A percentile compares a stretch with the other conserved stretches of the same genome.
Evolutionary conservation across 2,113 vertebrate species (phyloP).

Genomic region (Poeciliopsis turrubarensis): DNA sequence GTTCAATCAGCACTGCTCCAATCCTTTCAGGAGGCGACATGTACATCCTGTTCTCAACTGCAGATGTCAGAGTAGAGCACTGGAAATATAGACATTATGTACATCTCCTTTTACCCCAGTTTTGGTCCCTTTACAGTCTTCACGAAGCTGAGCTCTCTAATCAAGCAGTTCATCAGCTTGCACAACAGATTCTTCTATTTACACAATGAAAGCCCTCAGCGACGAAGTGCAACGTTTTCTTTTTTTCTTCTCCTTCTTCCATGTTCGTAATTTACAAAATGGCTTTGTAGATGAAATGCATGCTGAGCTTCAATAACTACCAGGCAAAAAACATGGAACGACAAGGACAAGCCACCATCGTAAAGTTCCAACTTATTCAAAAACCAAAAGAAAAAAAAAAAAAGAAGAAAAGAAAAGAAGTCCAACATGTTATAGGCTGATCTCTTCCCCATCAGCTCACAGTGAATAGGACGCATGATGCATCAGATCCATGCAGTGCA

Average conservation of each 20-base stretch:
- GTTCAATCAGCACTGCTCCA: conserved; percentile 51
- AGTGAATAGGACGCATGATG: conserved; percentile 86
- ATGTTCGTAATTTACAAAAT: conserved; percentile 76
- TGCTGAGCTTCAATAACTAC: conserved; percentile 85
- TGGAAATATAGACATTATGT: conserved; percentile 85
- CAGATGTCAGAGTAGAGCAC: conserved; percentile 72
- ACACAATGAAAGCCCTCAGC: conserved; percentile 79
- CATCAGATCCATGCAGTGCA: conserved; percentile 86
- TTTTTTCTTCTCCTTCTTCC: conserved; percentile 6
- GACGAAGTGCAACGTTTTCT: conserved; percentile 81
- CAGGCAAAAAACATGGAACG: conserved; percentile 80
- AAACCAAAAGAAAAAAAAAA: conserved; percentile 16
- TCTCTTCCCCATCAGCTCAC: conserved; percentile 80
- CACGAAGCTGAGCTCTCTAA: conserved; percentile 55
- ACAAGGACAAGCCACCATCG: conserved; percentile 79
- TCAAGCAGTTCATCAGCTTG: conserved; percentile 50
- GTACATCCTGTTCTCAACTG: conserved; percentile 77
- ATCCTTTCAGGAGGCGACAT: conserved; percentile 74
- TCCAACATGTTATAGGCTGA: conserved; percentile 76
- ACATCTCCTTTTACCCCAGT: conserved; percentile 77
- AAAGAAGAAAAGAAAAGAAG: conserved; percentile 24
- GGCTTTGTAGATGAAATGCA: conserved; percentile 84
- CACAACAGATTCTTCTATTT: conserved; percentile 75
- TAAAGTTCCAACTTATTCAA: conserved; percentile 64
- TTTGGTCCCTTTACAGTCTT: conserved; percentile 74